phyloP scores from a whole-genome alignment of 1,140 invertebrate genomes.

The Achatina immaculata region DNA sequence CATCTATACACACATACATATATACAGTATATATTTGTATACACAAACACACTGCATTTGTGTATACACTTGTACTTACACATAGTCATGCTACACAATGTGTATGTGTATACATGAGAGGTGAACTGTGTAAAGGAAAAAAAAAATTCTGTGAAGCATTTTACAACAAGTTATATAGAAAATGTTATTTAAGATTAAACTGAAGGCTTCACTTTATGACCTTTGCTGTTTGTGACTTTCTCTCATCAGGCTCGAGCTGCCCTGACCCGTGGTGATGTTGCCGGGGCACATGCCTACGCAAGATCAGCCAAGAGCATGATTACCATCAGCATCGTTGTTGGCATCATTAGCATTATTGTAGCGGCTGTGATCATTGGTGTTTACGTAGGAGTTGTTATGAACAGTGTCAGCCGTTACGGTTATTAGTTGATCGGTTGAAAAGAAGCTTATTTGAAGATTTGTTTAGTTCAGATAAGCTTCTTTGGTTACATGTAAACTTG shows the following conservation, averaged over 20 bases:
- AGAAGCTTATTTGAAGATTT: not conserved
- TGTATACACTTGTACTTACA: too few species aligned
- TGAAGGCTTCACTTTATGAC: too few species aligned
- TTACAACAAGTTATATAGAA: too few species aligned
- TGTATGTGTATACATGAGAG: too few species aligned
- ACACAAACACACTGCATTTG: too few species aligned
- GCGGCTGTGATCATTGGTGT: constrained; percentile 49
- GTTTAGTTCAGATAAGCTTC: not conserved
- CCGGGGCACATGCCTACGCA: constrained; percentile 36
- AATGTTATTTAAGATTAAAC: too few species aligned
- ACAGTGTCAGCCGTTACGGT: not conserved
- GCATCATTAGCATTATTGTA: constrained; percentile 46
- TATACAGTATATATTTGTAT: too few species aligned
- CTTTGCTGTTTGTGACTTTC: too few species aligned
- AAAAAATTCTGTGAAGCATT: too few species aligned
- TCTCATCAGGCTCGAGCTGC: constrained; percentile 52
- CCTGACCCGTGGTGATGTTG: constrained; percentile 50
- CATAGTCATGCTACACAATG: too few species aligned
- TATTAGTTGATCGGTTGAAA: not conserved
- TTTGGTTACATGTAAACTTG: not conserved
- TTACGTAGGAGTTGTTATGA: constrained; percentile 47
- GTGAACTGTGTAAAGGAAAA: too few species aligned
- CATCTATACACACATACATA: too few species aligned
- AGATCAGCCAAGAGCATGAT: constrained; percentile 49
- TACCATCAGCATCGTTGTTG: constrained; percentile 51